phyloP scores from a whole-genome alignment of 2,888 invertebrate species.

The Rotaria sp. region DNA sequence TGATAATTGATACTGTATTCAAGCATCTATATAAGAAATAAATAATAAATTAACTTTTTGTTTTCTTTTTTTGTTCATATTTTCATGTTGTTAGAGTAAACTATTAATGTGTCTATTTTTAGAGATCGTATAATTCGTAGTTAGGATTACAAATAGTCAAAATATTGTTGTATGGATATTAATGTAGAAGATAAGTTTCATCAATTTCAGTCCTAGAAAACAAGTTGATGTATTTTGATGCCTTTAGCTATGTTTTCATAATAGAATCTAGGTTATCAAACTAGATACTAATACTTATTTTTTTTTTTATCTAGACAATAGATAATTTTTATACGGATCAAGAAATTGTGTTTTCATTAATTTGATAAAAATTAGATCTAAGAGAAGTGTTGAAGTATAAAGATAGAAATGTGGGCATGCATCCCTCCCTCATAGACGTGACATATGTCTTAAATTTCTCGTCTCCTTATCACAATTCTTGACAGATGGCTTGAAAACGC shows the following conservation, averaged over 20 bases:
- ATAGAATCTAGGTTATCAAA: background rate
- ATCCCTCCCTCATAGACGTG: too few relatives aligned
- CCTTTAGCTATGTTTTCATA: background rate
- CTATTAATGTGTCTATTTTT: background rate
- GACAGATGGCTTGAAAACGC: too few relatives aligned
- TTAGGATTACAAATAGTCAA: too few relatives aligned
- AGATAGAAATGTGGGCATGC: too few relatives aligned
- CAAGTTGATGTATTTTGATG: background rate
- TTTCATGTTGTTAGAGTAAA: background rate
- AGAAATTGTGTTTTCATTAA: background rate
- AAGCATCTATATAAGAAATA: background rate
- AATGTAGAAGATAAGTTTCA: background rate
- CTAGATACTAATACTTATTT: background rate
- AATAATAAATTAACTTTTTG: background rate
- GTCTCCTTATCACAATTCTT: too few relatives aligned
- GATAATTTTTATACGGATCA: background rate
- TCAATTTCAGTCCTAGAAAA: background rate
- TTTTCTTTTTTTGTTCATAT: too few relatives aligned
- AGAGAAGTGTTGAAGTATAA: too few relatives aligned
- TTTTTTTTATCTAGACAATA: background rate
- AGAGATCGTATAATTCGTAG: too few relatives aligned
- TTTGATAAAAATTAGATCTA: too few relatives aligned
- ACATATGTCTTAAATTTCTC: too few relatives aligned
- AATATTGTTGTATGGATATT: too few relatives aligned
- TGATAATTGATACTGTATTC: slow-evolving; percentile 23